Evolutionary conservation across 2,113 vertebrate species (phyloP), one percentile per base, ranked within the genome.

Genomic region (Piprites chloris): DNA sequence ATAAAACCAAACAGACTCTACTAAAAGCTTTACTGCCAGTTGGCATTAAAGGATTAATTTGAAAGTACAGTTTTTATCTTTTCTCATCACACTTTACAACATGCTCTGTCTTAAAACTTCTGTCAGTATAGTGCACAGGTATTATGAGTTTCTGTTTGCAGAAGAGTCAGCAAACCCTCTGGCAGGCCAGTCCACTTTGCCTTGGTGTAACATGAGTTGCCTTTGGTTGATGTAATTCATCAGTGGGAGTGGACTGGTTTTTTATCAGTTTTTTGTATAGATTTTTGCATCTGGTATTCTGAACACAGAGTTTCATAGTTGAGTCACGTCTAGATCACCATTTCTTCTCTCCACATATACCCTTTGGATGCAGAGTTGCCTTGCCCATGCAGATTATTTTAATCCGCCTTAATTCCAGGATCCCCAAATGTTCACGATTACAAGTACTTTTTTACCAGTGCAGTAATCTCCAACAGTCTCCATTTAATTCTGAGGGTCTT

Each of bases 1-100:
- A 86, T 85, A 93, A 96, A 95, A 89, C 91, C 6, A n/a, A 91
- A 87, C 85, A 41, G 37, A 71, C 85, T 95, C 76, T 96, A 91
- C 85, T 96, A 93, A 97, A 96, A 94, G 47, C 90, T 98, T 97
- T 90, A 97, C 49, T 97, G 85, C 90, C 85, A 76, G 92, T 93
- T 98, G 96, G 66, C 87, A 94, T 96, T 86, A 96, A 97, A 96
- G 76, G 93, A 97, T 97, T 97, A 68, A 97, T 94, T 90, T 90
- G 79, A 95, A 97, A 85, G 95, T 87, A 79, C 44, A 82, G 12
- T 66, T 97, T 97, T 96, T 89, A 77, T 96, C 59, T 95, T 63
- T 96, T 96, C 89, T 91, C 77, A 20, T 94, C 90, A 95, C 80
- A 47, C 80, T 98, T 96, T 95, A 93, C 94, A 84, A 53, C 32